phyloP scores from a whole-genome alignment of 2,888 invertebrate genomes.

The Pammene fasciana region DNA sequence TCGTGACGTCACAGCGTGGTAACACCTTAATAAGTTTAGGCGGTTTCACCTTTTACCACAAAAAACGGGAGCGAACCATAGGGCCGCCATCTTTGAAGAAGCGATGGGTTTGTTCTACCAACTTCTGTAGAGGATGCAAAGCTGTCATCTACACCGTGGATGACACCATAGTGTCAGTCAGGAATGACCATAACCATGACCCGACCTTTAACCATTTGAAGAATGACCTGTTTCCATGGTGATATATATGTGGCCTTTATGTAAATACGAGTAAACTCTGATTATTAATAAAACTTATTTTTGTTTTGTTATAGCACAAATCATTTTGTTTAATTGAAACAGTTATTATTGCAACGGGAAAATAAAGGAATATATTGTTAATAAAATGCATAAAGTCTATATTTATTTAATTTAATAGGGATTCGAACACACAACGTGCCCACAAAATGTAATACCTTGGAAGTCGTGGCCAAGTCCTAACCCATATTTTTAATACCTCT shows the following conservation, averaged over 20 bases:
- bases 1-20: conserved; percentile 47
- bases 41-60: conserved; percentile 48
- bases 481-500: no score
- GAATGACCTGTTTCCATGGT: conserved; percentile 26
- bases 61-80: conserved; percentile 38
- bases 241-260: not conserved
- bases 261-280: no score
- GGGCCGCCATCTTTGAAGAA: conserved; percentile 44
- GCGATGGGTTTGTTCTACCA: conserved; percentile 57
- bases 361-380: no score
- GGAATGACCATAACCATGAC: conserved; percentile 43
- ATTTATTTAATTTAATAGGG: no score
- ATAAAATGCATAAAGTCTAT: no score
- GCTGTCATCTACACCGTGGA: conserved; percentile 55
- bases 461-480: no score
- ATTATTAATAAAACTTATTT: not conserved
- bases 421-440: no score
- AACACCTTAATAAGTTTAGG: conserved; percentile 46
- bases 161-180: conserved; percentile 47
- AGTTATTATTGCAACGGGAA: no score
- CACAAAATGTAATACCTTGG: no score
- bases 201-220: conserved; percentile 32
- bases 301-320: not conserved
- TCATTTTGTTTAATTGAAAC: no score
- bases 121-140: conserved; percentile 53